Conservation (phyloP, 2,888 invertebrate genomes). For the Nephrocerus scutellatus region DNA sequence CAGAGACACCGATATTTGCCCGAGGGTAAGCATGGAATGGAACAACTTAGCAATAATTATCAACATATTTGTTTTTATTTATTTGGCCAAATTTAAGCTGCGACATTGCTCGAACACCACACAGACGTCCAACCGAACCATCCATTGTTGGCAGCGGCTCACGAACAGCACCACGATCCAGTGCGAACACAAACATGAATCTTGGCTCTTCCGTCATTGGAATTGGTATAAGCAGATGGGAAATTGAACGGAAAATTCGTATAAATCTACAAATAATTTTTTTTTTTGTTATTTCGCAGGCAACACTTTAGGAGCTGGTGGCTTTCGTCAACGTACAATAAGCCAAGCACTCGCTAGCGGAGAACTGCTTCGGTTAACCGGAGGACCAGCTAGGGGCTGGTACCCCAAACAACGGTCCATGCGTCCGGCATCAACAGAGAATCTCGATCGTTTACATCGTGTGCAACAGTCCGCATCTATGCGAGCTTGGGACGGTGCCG, state of each 20-base stretch:
- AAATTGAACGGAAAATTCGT: no score
- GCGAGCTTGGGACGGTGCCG: slow-evolving; percentile 49
- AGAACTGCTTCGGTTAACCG: slow-evolving; percentile 70
- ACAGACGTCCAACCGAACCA: slow-evolving; percentile 52
- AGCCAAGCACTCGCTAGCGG: slow-evolving; percentile 60
- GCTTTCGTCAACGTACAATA: slow-evolving; percentile 51
- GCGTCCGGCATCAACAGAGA: slow-evolving; percentile 79
- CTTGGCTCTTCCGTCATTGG: slow-evolving; percentile 46
- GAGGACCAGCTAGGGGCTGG: slow-evolving; percentile 80
- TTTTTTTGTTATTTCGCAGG: slow-evolving; percentile 28
- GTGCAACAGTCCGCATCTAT: slow-evolving; percentile 46
- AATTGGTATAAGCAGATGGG: slow-evolving; percentile 37
- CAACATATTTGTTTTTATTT: slow-evolving; percentile 4
- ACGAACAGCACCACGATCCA: slow-evolving; percentile 56
- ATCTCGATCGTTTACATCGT: slow-evolving; percentile 63
- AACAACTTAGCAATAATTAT: background rate
- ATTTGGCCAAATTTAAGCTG: slow-evolving; percentile 45
- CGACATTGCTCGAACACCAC: slow-evolving; percentile 77
- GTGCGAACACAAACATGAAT: slow-evolving; percentile 45
- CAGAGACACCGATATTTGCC: slow-evolving; percentile 84
- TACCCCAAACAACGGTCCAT: slow-evolving; percentile 64
- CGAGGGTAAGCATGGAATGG: slow-evolving; percentile 57
- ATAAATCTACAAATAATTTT: slow-evolving; percentile 17
- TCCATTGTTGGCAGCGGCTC: slow-evolving; percentile 45
- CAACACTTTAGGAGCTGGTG: slow-evolving; percentile 52